These are phyloP conservation scores for Sardina pilchardus DNA, from an alignment of 2,113 vertebrate genomes.

Conservation along the genomic window DNA sequence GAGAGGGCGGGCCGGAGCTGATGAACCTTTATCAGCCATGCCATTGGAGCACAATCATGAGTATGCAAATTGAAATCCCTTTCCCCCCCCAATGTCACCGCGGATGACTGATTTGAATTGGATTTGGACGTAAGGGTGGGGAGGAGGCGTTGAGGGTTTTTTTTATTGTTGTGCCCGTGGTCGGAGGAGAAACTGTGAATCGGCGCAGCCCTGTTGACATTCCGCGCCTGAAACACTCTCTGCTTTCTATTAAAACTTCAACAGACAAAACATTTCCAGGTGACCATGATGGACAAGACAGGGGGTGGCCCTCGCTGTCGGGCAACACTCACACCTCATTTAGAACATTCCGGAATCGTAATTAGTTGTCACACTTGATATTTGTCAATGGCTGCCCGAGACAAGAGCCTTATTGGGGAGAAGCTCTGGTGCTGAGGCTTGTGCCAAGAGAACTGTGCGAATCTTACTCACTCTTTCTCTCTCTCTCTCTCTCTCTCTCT, in stretches of 20 bases:
- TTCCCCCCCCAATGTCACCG: background rate
- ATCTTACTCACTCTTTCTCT: conserved; percentile 13
- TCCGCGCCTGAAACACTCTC: background rate
- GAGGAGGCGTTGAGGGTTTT: background rate
- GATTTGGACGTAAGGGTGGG: background rate
- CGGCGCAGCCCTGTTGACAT: background rate
- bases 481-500: background rate
- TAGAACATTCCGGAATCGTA: conserved; percentile 63
- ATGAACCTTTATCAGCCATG: conserved; percentile 34
- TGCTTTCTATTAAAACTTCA: background rate
- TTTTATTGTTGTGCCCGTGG: background rate
- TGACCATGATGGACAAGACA: background rate
- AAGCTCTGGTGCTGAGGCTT: conserved; percentile 38
- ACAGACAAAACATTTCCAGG: background rate
- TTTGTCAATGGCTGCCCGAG: conserved; percentile 54
- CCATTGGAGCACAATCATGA: conserved; percentile 29
- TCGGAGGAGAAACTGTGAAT: background rate
- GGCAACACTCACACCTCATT: conserved; percentile 43
- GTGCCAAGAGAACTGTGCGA: conserved; percentile 28
- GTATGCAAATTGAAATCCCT: conserved; percentile 36
- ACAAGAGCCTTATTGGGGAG: conserved; percentile 56
- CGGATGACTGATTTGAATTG: conserved; percentile 17
- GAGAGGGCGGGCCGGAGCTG: conserved; percentile 20
- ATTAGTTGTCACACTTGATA: conserved; percentile 64
- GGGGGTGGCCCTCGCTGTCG: conserved; percentile 43